These are phyloP conservation scores for Aphidius gifuensis DNA, from an alignment of 1,140 invertebrate species.

Conservation along the genomic window DNA sequence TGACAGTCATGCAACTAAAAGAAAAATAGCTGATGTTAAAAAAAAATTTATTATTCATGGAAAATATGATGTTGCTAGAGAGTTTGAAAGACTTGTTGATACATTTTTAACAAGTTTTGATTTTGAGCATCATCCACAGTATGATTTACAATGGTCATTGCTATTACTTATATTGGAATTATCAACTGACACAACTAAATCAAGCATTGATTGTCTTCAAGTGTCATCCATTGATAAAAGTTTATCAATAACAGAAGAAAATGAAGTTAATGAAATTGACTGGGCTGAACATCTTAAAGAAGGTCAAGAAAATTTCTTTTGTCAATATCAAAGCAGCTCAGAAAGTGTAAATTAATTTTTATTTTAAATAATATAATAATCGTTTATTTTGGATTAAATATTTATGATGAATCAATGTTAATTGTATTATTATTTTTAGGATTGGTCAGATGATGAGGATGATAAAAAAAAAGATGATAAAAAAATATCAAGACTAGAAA, in stretches of 20 bases:
- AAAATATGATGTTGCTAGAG: slow-evolving; percentile 49
- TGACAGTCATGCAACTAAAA: slow-evolving; percentile 45
- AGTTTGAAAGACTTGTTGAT: slow-evolving; percentile 43
- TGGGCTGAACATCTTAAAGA: slow-evolving; percentile 52
- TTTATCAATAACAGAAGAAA: slow-evolving; percentile 28
- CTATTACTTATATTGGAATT: slow-evolving; percentile 46
- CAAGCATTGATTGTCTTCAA: slow-evolving; percentile 33
- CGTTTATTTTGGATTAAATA: slow-evolving; percentile 14
- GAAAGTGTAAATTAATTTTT: slow-evolving; percentile 32
- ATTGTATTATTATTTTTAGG: too few relatives aligned
- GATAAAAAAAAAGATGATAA: slow-evolving; percentile 12
- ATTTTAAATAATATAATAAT: neutral
- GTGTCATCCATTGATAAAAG: slow-evolving; percentile 27
- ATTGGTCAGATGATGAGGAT: slow-evolving; percentile 43
- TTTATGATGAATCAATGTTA: too few relatives aligned
- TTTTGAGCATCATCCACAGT: slow-evolving; percentile 51
- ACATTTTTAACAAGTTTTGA: slow-evolving; percentile 46
- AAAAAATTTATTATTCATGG: slow-evolving; percentile 53
- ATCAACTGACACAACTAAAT: slow-evolving; percentile 43
- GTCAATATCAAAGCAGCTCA: slow-evolving; percentile 40
- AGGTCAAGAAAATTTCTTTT: slow-evolving; percentile 45
- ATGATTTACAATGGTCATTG: slow-evolving; percentile 51
- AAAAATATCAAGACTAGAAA: neutral
- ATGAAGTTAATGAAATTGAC: slow-evolving; percentile 46
- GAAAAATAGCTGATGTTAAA: slow-evolving; percentile 41